Evolutionary conservation across 2,888 invertebrate species (phyloP).

Genomic region (Protonemura montana): DNA sequence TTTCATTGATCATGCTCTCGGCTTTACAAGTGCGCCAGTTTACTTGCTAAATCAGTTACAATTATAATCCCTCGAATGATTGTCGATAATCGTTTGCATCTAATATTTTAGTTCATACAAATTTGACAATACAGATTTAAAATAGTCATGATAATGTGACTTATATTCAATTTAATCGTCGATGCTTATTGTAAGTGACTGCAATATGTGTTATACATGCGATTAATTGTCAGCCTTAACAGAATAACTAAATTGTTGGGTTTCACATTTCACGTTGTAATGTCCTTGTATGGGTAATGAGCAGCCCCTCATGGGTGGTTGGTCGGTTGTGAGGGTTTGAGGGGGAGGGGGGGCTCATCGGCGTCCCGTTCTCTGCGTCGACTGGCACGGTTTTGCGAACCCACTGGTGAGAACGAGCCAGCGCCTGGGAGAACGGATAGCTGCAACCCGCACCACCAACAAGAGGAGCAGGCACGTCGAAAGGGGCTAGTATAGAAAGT

Average conservation of each 20-base stretch:
- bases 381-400: too few species aligned
- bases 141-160: too few species aligned
- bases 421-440: constrained; percentile 19
- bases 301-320: too few species aligned
- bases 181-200: too few species aligned
- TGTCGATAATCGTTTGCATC: too few species aligned
- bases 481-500: constrained; percentile 59
- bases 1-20: neutral
- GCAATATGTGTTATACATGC: too few species aligned
- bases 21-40: neutral
- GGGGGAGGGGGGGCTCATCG: neutral
- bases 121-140: too few species aligned
- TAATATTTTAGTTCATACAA: too few species aligned
- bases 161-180: neutral
- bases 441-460: constrained; percentile 49
- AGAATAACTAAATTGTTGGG: neutral
- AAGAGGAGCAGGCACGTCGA: constrained; percentile 50
- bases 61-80: neutral
- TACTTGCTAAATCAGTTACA: constrained; percentile 1
- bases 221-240: neutral
- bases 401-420: neutral
- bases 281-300: too few species aligned
- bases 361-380: too few species aligned
- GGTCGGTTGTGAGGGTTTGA: too few species aligned
- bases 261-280: neutral